Evolutionary conservation across 2,888 invertebrate genomes (phyloP), one percentile per base, ranked within the genome.

Genomic region (Heliothis peltigera): DNA sequence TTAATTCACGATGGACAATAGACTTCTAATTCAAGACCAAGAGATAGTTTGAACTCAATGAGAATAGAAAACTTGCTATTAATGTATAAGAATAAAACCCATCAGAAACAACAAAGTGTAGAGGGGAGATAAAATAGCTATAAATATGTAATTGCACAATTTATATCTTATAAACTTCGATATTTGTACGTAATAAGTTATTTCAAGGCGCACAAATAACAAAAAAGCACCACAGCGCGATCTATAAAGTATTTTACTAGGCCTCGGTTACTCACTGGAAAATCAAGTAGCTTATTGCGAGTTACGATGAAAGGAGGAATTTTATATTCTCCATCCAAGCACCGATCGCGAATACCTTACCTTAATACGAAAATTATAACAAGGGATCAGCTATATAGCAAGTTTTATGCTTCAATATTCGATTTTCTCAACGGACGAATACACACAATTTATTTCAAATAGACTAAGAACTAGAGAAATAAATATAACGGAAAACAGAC

Each of bases 351-450:
- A 70, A 75, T 62, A 79, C 65, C 67, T 75, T 72, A 72, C 68
- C 64, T 64, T 81, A 69, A 81, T 81, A 72, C 52, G 73, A 80
- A 81, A 80, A 81, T 81, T 81, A 81, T 80, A 79, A 75, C 57
- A 73, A 68, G 64, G 70, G 75, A 72, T 68, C 67, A 56, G 55
- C 59, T 54, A 44, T 65, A 58, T 51, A 65, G 55, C 46, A 53
- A 73, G 46, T 67, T 66, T 75, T 64, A 64, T 72, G 18, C 39
- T 28, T 52, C 43, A 19, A 73, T 68, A 75, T 73, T 58, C 55
- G 67, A 68, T 32, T 61, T 62, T 49, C 39, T 59, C 52, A 64
- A 63, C 68, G 64, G 19, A 10, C 64, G 52, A 52, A 55, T 56
- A 73, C 77, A 59, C 64, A 64, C 57, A 64, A 73, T 77, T 73